Conservation (phyloP, 1,140 invertebrate genomes). For the Lordiphosa collinella region DNA sequence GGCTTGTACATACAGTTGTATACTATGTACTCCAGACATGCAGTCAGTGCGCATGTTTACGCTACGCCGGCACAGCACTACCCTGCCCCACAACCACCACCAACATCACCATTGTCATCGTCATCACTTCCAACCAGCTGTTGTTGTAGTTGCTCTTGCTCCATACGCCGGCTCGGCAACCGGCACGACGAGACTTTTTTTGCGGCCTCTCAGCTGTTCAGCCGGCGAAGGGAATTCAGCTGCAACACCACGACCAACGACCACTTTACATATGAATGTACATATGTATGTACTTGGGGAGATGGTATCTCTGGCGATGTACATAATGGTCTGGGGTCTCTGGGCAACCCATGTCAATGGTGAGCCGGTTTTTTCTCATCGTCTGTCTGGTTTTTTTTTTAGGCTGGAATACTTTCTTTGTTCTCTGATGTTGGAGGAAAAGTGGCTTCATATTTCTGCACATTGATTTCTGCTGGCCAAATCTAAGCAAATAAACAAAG, state of each 20-base stretch:
- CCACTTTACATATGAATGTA: slow-evolving; percentile 44
- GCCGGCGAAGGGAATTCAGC: slow-evolving; percentile 61
- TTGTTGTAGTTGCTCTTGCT: slow-evolving; percentile 60
- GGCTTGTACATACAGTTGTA: slow-evolving; percentile 8
- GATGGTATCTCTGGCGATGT: slow-evolving; percentile 21
- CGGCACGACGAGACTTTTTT: slow-evolving; percentile 6
- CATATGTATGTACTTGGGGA: slow-evolving; percentile 8
- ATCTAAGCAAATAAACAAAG: slow-evolving; percentile 37
- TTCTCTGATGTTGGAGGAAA: slow-evolving; percentile 39
- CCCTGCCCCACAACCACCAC: neutral
- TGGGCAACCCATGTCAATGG: slow-evolving; percentile 18
- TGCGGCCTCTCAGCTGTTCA: slow-evolving; percentile 63
- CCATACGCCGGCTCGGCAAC: slow-evolving; percentile 39
- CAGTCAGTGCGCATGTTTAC: slow-evolving; percentile 45
- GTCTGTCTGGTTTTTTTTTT: slow-evolving; percentile 22
- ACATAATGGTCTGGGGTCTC: slow-evolving; percentile 3
- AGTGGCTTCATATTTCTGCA: slow-evolving; percentile 10
- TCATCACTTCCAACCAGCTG: slow-evolving; percentile 43
- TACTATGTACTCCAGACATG: slow-evolving; percentile 6
- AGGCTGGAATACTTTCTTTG: slow-evolving; percentile 67
- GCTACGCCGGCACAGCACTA: slow-evolving; percentile 23
- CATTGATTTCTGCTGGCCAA: slow-evolving; percentile 29
- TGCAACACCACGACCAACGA: slow-evolving; percentile 62
- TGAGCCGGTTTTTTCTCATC: slow-evolving; percentile 38
- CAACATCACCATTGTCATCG: too few species aligned